Percentiles rank a stretch among this genome's conserved stretches.
phyloP scores from a whole-genome alignment of 1,140 invertebrate species.

The Ooceraea biroi region DNA sequence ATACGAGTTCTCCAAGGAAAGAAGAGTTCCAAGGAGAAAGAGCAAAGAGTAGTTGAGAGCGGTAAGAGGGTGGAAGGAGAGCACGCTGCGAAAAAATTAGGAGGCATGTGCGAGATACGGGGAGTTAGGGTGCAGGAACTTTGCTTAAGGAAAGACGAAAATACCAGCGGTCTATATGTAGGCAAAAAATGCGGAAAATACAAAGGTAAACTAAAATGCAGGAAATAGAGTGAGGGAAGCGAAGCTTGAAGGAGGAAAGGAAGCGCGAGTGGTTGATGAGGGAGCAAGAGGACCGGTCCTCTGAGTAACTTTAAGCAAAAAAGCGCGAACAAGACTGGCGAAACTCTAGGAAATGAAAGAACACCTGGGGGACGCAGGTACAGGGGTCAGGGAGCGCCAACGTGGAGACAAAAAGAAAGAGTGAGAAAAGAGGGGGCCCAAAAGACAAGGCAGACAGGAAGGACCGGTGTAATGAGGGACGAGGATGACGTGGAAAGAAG shows the following conservation, averaged over 20 bases:
- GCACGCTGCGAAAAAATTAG: not conserved
- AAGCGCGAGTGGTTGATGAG: not conserved
- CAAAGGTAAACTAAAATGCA: not conserved
- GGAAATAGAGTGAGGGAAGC: not conserved
- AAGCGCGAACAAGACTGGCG: slow-evolving; percentile 38
- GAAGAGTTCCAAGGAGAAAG: not conserved
- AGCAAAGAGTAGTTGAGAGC: not conserved
- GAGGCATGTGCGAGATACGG: slow-evolving; percentile 2
- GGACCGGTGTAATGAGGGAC: slow-evolving; percentile 18
- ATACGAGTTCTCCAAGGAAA: not conserved
- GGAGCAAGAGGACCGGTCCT: not conserved
- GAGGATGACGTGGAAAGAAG: slow-evolving; percentile 43
- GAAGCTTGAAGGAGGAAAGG: slow-evolving; percentile 17
- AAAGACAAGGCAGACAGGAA: slow-evolving; percentile 26
- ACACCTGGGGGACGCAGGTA: not conserved
- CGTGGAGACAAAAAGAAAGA: slow-evolving; percentile 15
- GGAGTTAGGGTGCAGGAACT: not conserved
- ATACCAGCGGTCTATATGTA: not conserved
- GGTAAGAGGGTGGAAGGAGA: slow-evolving; percentile 43
- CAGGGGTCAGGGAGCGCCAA: not conserved
- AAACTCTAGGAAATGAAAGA: slow-evolving; percentile 15
- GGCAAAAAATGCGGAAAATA: not conserved
- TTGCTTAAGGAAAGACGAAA: slow-evolving; percentile 1
- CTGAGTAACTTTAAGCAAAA: slow-evolving; percentile 33
- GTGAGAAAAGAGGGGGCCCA: not conserved